phyloP scores from a whole-genome alignment of 2,888 invertebrate genomes.

The Drosophila leonis region DNA sequence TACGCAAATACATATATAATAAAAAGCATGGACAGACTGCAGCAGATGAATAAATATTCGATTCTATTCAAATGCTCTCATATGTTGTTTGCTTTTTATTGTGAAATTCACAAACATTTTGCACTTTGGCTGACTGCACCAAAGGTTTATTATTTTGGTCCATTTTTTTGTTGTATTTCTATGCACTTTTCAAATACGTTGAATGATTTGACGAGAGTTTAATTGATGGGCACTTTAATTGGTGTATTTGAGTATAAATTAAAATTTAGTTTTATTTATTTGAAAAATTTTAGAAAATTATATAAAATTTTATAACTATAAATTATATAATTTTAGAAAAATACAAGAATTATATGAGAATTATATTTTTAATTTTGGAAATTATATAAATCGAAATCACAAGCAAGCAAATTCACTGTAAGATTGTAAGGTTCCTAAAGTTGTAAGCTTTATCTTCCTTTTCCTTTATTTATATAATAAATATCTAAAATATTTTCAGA shows the following conservation, averaged over 20 bases:
- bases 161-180: conserved; percentile 1
- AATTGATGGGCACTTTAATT: not conserved
- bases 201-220: conserved; percentile 8
- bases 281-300: no score
- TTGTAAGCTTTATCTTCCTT: no score
- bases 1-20: not conserved
- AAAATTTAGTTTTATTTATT: no score
- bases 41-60: conserved; percentile 45
- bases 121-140: conserved; percentile 12
- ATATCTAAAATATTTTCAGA: no score
- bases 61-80: conserved; percentile 26
- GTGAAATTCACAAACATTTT: conserved; percentile 39
- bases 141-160: conserved; percentile 4
- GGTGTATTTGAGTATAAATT: not conserved
- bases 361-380: no score
- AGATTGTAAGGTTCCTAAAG: no score
- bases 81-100: conserved; percentile 37
- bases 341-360: no score
- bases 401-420: no score
- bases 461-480: no score
- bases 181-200: not conserved
- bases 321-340: no score
- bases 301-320: no score
- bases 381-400: no score
- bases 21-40: not conserved